phyloP scores from a whole-genome alignment of 2,113 vertebrate genomes.

The Siniperca chuatsi region DNA sequence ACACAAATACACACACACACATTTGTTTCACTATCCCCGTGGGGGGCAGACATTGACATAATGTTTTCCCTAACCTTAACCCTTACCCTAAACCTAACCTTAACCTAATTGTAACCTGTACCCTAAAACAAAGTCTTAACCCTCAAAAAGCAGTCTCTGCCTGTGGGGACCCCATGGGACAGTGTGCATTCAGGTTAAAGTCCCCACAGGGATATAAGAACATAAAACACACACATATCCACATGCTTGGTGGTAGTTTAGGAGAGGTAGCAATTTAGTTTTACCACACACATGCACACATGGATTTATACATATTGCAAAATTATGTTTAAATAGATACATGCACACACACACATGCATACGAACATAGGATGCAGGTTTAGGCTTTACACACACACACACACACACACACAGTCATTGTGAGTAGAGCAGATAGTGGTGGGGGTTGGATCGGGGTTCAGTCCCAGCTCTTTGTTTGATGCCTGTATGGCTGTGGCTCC shows the following conservation, averaged over 20 bases:
- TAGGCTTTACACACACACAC: neutral
- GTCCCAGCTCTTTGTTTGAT: constrained; percentile 83
- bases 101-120: too few species aligned
- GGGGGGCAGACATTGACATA: too few species aligned
- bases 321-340: neutral
- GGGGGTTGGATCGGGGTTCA: constrained; percentile 49
- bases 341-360: too few species aligned
- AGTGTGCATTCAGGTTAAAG: too few species aligned
- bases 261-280: neutral
- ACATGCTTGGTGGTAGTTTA: neutral
- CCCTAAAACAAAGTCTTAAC: too few species aligned
- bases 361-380: too few species aligned
- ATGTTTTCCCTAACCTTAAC: too few species aligned
- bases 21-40: too few species aligned
- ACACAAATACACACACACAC: constrained; percentile 50
- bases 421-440: constrained; percentile 41
- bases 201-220: too few species aligned
- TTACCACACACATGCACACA: neutral
- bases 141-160: too few species aligned
- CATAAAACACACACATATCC: neutral
- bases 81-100: too few species aligned
- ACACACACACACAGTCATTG: neutral
- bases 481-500: constrained; percentile 78
- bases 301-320: neutral
- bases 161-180: too few species aligned